Conservation (phyloP, 1,140 invertebrate genomes). For the Caenorhabditis remanei region DNA sequence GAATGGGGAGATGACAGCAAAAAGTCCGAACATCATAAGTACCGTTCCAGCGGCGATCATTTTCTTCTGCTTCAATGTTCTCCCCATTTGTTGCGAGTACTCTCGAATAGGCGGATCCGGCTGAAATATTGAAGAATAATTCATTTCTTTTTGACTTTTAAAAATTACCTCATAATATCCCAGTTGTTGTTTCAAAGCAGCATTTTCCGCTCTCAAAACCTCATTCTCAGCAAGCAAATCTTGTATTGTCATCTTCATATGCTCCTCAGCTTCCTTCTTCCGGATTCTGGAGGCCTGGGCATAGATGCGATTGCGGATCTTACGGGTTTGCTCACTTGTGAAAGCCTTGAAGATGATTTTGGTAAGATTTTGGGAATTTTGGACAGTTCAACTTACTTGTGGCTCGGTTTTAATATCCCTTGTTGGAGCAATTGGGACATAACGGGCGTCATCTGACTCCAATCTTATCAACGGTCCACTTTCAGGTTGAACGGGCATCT, state of each 20-base stretch:
- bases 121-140: background rate
- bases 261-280: conserved; percentile 3
- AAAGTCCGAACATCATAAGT: conserved; percentile 35
- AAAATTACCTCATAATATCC: conserved; percentile 8
- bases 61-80: background rate
- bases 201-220: background rate
- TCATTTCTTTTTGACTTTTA: background rate
- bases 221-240: background rate
- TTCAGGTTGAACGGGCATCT: background rate
- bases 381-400: background rate
- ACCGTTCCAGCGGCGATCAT: conserved; percentile 13
- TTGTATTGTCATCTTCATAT: background rate
- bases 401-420: background rate
- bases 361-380: too few species aligned
- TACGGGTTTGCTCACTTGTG: background rate
- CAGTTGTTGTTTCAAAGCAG: background rate
- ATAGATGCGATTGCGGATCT: conserved; percentile 43
- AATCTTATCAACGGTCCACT: background rate
- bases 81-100: background rate
- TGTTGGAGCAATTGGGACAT: background rate
- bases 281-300: conserved; percentile 24
- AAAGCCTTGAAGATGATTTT: background rate
- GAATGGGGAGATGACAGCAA: conserved; percentile 34
- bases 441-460: background rate
- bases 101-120: background rate